Evolutionary conservation across 2,888 invertebrate genomes (phyloP), one percentile per base, ranked within the genome.

Genomic region (Scotopteryx bipunctaria): DNA sequence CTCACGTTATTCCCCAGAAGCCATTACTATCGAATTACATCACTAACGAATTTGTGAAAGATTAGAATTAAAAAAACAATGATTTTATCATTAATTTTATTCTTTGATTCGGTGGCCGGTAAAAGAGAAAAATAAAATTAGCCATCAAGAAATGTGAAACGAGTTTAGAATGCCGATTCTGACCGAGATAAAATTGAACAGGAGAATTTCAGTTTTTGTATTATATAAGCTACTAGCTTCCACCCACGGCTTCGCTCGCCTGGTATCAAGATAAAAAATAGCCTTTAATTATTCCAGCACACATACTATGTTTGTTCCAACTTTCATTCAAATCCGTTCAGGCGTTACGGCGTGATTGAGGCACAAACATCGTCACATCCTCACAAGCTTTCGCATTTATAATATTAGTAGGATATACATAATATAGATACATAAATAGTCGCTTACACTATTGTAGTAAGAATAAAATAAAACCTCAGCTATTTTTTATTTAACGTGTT

Each of bases 41-140:
- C 27, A 9, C 16, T 2, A 41, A 3, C 21, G 15, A 41, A 41
- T 33, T 33, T 23, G 17, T 44, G 44, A 36, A 33, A 14, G 32
- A 38, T 46, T 31, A 36, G 15, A 27, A 41, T 32, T 41, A 15
- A 21, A 48, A 40, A 49, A 41, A 49, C 49, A 49, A 35, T 13
- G 37, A 36, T 48, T 40, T 40, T 35, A 23, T 40, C 52, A 46
- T 45, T 23, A 32, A 25, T 44, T 40, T 37, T 19, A 14, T 44
- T 40, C 29, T 31, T 52, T 40, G 40, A 51, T 40, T 13, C 40
- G 33, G 27, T 33, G 41, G 36, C 43, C 41, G 52, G 32, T 17
- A 47, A 42, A 41, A 45, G 35, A 41, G 5, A 35, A 40, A 42
- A 37, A 46, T 41, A 48, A 48, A 48, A 48, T 48, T 35, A 29